Conservation (phyloP, 2,113 vertebrate genomes). For the Dicrurus megarhynchus region DNA sequence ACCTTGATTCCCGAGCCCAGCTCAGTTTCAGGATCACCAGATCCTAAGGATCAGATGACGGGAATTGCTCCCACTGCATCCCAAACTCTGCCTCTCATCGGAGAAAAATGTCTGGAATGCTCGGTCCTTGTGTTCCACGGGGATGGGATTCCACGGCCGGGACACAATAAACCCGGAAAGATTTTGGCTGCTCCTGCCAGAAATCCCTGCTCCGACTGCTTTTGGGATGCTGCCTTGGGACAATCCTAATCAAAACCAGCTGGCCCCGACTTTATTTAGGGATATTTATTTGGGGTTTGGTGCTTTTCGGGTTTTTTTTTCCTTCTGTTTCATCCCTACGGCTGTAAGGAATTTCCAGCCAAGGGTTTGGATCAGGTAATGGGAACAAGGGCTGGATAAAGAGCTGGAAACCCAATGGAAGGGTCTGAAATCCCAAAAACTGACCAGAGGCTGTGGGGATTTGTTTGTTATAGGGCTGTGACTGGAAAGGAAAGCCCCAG, state of each 20-base stretch:
- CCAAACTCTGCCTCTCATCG: not conserved
- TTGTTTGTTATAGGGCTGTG: not conserved
- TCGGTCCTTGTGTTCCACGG: not conserved
- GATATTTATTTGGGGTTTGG: not conserved
- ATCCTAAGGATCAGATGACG: not conserved
- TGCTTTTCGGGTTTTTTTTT: not conserved
- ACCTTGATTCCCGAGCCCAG: not conserved
- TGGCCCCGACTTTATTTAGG: not conserved
- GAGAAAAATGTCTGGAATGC: constrained; percentile 1
- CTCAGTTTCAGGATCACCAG: not conserved
- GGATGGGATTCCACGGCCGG: not conserved
- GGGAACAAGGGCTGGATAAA: not conserved
- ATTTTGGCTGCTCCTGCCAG: not conserved
- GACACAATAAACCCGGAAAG: not conserved
- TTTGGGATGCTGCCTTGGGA: not conserved
- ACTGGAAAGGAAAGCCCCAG: not conserved
- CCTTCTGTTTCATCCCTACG: not conserved
- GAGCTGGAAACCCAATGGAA: not conserved
- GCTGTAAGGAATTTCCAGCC: not conserved
- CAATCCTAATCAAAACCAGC: not conserved
- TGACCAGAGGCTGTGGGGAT: not conserved
- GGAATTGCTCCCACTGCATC: not conserved
- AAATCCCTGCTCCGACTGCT: not conserved
- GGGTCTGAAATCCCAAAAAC: not conserved
- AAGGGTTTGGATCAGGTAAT: not conserved